Percentiles rank a stretch among this genome's conserved stretches.
phyloP scores from a whole-genome alignment of 2,888 invertebrate species.

The Dolomedes plantarius region DNA sequence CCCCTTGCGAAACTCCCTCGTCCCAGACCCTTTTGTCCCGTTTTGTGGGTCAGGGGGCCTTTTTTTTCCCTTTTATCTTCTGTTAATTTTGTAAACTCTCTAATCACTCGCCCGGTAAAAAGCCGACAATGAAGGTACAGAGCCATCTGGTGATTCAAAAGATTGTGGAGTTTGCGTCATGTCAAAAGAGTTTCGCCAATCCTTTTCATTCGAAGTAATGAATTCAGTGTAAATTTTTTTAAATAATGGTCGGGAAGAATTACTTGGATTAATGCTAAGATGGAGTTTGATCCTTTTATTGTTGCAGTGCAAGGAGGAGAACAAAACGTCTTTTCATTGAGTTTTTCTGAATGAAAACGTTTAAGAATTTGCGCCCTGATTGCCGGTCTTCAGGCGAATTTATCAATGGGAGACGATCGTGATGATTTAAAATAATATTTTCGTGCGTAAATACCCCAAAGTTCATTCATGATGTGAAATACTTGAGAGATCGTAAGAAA shows the following conservation, averaged over 20 bases:
- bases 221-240: not conserved
- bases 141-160: slow-evolving; percentile 28
- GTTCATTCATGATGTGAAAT: too few relatives aligned
- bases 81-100: slow-evolving; percentile 42
- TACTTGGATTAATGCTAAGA: not conserved
- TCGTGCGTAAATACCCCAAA: too few relatives aligned
- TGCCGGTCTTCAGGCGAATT: too few relatives aligned
- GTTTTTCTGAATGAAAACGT: not conserved
- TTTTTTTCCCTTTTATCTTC: slow-evolving; percentile 20
- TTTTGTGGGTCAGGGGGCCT: slow-evolving; percentile 47
- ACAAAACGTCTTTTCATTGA: not conserved
- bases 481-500: too few relatives aligned
- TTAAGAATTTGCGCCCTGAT: not conserved
- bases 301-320: not conserved
- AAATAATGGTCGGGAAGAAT: not conserved
- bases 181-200: not conserved
- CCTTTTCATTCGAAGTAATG: not conserved
- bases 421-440: too few relatives aligned
- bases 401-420: too few relatives aligned
- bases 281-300: not conserved
- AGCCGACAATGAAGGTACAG: slow-evolving; percentile 38
- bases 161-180: slow-evolving; percentile 42
- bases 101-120: slow-evolving; percentile 40
- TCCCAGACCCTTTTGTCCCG: slow-evolving; percentile 33
- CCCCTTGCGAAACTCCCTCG: slow-evolving; percentile 37